Evolutionary conservation across 37 sponge, comb jelly and placozoan species (phyloP), one percentile per base, ranked within the genome.

Genomic region (Eunapius fragilis): DNA sequence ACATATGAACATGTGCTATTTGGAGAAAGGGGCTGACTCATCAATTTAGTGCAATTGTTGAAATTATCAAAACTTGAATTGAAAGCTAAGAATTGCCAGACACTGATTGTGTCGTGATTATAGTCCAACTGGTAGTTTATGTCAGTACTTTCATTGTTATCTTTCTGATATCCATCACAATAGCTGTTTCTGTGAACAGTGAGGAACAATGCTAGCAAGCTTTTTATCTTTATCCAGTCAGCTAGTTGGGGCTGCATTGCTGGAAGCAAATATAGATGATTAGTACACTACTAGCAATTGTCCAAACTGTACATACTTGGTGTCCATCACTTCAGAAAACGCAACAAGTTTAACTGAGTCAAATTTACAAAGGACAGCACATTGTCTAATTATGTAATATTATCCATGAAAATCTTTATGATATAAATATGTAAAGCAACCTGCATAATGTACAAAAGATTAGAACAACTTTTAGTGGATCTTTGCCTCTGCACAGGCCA

Each of bases 1-100:
- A 88, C 89, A 68, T 68, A 82, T 30, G 35, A 31, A 27, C 89
- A 88, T 24, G 58, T 58, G 58, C 58, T 58, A 58, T 58, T 58
- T 10, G 58, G 14, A 11, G 17, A 58, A 58, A 58, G 58, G 6
- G 14, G 14, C 58, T 58, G 58, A 17, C 58, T 17, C 58, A 58
- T 58, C 14, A 58, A 58, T 12, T 58, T 58, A 19, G 58, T 58
- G 58, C 58, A 58, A 17, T 58, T 58, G 14, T 58, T 58, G 22
- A 58, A 58, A 19, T 10, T 58, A 11, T 58, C 58, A 1, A 58
- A 58, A 17, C 58, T 58, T 58, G 58, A 58, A 58, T 58, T 58
- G 58, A 17, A 17, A 17, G 58, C 14, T 19, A 58, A 41, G 6
- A 9, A 41, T 41, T n/a, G n/a, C n/a, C n/a, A n/a, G n/a, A n/a